Evolutionary conservation across 2,888 invertebrate genomes (phyloP).

Genomic region (Rhaphigaster nebulosa): DNA sequence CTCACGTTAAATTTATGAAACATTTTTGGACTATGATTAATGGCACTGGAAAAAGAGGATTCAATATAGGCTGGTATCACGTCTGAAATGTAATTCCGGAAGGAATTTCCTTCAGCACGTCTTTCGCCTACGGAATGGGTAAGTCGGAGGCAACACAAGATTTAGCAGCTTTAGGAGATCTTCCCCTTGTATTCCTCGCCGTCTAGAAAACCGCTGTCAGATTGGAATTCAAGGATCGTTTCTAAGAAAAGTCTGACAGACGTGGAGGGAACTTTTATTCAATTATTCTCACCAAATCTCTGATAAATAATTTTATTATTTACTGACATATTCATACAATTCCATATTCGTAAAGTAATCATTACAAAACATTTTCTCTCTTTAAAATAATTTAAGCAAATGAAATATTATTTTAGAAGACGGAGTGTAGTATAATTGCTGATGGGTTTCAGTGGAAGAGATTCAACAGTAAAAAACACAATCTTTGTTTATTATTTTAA

Average conservation of each 20-base stretch:
- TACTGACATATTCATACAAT: background rate
- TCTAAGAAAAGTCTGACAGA: background rate
- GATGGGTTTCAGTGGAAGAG: no score
- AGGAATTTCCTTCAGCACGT: background rate
- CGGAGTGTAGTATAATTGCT: no score
- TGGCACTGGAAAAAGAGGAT: background rate
- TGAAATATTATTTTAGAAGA: no score
- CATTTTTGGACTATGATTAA: background rate
- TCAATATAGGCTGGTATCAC: background rate
- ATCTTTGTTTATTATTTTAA: no score
- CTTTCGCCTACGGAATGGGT: background rate
- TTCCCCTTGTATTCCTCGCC: background rate
- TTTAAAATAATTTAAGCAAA: no score
- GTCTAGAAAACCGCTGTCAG: background rate
- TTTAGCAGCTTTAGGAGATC: conserved; percentile 1
- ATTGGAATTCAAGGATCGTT: conserved; percentile 9
- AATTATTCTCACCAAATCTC: background rate
- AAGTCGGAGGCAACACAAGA: background rate
- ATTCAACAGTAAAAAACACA: no score
- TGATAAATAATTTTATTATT: background rate
- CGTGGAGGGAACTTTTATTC: background rate
- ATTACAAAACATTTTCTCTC: no score
- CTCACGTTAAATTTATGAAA: background rate
- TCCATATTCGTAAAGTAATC: background rate
- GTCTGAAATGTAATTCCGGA: background rate